Percentiles rank a stretch among this genome's conserved stretches.
Conservation (phyloP, 2,888 invertebrate genomes). For the Pemphredon lugubris region DNA sequence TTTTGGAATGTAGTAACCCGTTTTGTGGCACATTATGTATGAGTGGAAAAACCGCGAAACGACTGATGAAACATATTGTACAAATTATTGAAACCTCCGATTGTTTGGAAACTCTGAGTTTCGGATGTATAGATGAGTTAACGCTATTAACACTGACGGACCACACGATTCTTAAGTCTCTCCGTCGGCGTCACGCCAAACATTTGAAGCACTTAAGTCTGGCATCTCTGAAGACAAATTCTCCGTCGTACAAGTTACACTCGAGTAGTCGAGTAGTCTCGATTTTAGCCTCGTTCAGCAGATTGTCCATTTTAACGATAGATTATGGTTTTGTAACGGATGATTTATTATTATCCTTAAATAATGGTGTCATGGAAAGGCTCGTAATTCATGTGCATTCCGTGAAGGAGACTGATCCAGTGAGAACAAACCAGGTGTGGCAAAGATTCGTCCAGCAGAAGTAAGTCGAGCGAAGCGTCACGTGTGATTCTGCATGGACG, state of each 20-base stretch:
- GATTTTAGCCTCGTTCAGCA: conserved; percentile 83
- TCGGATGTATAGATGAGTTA: conserved; percentile 83
- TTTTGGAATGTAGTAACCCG: conserved; percentile 75
- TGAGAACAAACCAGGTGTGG: conserved; percentile 87
- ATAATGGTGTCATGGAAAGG: conserved; percentile 81
- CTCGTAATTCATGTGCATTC: conserved; percentile 88
- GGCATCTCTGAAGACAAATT: conserved; percentile 89
- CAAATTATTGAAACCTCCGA: conserved; percentile 81
- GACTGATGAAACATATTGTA: conserved; percentile 77
- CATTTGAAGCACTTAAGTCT: conserved; percentile 85
- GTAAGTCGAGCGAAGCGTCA: conserved; percentile 73
- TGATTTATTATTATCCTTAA: conserved; percentile 81
- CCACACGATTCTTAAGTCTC: conserved; percentile 79
- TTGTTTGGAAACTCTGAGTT: conserved; percentile 81
- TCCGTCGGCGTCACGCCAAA: conserved; percentile 82
- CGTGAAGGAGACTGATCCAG: conserved; percentile 84
- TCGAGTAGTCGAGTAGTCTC: no score
- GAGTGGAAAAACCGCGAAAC: conserved; percentile 44
- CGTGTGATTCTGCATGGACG: no score
- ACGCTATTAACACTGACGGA: conserved; percentile 81
- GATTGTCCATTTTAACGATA: conserved; percentile 81
- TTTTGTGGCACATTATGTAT: no score
- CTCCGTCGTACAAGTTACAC: no score
- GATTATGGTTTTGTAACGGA: conserved; percentile 84
- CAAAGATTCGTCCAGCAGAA: conserved; percentile 82